phyloP scores from a whole-genome alignment of 1,140 invertebrate species.

The Pseudomyrmex gracilis region DNA sequence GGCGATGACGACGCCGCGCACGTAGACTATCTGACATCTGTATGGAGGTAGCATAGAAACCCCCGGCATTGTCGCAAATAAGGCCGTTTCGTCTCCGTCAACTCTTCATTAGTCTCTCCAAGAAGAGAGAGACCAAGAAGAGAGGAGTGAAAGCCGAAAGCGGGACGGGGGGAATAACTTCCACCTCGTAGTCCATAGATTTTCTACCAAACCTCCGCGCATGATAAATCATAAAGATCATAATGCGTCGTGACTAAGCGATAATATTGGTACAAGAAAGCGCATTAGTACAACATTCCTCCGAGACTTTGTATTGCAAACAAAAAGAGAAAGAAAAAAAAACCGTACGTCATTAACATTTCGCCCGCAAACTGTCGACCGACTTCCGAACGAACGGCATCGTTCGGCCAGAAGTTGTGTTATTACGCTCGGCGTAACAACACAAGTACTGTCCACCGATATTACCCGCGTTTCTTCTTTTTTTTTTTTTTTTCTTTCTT shows the following conservation, averaged over 20 bases:
- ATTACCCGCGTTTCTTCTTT: conserved; percentile 61
- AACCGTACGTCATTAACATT: conserved; percentile 71
- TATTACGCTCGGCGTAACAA: conserved; percentile 72
- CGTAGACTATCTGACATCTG: conserved; percentile 56
- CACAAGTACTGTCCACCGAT: conserved; percentile 59
- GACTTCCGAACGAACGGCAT: conserved; percentile 81
- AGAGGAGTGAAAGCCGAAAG: background rate
- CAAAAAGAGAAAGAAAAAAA: background rate
- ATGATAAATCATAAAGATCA: conserved; percentile 18
- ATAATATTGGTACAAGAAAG: background rate
- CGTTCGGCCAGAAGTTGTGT: conserved; percentile 82
- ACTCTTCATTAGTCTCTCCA: conserved; percentile 32
- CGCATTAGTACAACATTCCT: background rate
- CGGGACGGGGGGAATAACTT: background rate
- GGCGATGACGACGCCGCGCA: conserved; percentile 41
- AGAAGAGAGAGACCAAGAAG: background rate
- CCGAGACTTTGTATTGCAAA: background rate
- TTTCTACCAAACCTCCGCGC: background rate
- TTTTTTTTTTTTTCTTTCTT: background rate
- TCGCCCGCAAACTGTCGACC: conserved; percentile 72
- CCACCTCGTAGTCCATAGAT: background rate
- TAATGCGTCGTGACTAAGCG: background rate
- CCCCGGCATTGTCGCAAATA: conserved; percentile 66
- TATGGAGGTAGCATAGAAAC: conserved; percentile 28
- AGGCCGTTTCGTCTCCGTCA: conserved; percentile 71